Evolutionary conservation across 2,113 vertebrate species (phyloP).

Genomic region (Myodes glareolus): DNA sequence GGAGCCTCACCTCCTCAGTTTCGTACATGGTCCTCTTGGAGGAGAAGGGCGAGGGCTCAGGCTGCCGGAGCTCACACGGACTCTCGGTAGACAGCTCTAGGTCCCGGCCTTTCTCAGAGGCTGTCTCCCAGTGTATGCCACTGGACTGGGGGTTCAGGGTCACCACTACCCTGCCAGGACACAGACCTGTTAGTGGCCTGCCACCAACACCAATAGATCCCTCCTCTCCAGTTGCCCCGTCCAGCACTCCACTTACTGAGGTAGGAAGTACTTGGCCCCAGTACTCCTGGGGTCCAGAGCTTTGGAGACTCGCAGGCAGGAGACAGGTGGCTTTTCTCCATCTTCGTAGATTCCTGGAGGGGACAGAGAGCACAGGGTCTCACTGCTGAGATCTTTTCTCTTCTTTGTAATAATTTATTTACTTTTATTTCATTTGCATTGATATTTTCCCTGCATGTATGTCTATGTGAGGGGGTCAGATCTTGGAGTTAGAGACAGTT

Average conservation of each 20-base stretch:
- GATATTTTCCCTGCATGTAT: too few relatives aligned
- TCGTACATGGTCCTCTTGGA: constrained; percentile 97
- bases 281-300: constrained; percentile 82
- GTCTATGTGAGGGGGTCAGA: too few relatives aligned
- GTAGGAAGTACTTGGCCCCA: constrained; percentile 81
- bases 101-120: constrained; percentile 82
- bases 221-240: neutral
- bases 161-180: constrained; percentile 82
- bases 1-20: constrained; percentile 90
- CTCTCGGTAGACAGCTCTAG: constrained; percentile 91
- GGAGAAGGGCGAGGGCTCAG: constrained; percentile 93
- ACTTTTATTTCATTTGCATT: too few relatives aligned
- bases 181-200: constrained; percentile 39
- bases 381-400: neutral
- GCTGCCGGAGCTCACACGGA: constrained; percentile 91
- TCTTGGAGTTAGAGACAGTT: too few relatives aligned
- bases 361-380: rapidly evolving
- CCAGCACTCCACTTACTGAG: constrained; percentile 85
- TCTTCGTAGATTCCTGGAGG: constrained; percentile 90
- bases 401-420: too few relatives aligned
- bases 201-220: neutral
- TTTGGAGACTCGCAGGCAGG: constrained; percentile 92
- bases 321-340: constrained; percentile 89
- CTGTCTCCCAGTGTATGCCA: constrained; percentile 75
- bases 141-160: constrained; percentile 82